Conservation (phyloP, 2,113 vertebrate species). For the Prinia subflava region DNA sequence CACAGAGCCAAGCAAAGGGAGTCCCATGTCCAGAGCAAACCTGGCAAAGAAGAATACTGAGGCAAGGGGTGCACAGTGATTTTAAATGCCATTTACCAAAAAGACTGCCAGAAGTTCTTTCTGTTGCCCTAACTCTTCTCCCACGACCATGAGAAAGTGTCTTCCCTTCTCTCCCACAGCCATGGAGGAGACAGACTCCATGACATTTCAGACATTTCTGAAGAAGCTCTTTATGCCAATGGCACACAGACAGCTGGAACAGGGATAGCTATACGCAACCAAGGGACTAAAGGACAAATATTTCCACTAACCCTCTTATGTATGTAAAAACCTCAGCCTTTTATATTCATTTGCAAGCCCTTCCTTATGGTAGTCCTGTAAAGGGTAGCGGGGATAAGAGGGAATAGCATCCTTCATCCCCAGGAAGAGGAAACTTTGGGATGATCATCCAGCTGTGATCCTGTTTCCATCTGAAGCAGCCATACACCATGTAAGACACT, state of each 20-base stretch:
- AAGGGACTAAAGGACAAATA: not conserved
- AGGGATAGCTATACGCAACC: not conserved
- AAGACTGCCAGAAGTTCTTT: not conserved
- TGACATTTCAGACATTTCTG: too few relatives aligned
- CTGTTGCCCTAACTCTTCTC: not conserved
- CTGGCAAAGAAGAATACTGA: not conserved
- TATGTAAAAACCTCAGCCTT: not conserved
- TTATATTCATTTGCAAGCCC: not conserved
- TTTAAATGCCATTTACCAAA: not conserved
- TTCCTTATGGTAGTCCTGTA: not conserved
- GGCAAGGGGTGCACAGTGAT: not conserved
- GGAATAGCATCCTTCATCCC: not conserved
- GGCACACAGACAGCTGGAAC: not conserved
- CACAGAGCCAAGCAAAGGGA: not conserved
- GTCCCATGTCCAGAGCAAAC: not conserved
- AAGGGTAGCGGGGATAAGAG: not conserved
- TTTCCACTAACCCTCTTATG: not conserved
- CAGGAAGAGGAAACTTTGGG: not conserved
- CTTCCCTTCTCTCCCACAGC: not conserved
- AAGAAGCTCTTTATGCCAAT: not conserved
- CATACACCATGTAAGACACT: not conserved
- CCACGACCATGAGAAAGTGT: not conserved
- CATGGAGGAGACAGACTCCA: not conserved
- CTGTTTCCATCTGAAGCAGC: not conserved
- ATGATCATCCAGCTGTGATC: not conserved